Conservation (phyloP, 2,888 invertebrate species). For the Sphaerophoria taeniata region DNA sequence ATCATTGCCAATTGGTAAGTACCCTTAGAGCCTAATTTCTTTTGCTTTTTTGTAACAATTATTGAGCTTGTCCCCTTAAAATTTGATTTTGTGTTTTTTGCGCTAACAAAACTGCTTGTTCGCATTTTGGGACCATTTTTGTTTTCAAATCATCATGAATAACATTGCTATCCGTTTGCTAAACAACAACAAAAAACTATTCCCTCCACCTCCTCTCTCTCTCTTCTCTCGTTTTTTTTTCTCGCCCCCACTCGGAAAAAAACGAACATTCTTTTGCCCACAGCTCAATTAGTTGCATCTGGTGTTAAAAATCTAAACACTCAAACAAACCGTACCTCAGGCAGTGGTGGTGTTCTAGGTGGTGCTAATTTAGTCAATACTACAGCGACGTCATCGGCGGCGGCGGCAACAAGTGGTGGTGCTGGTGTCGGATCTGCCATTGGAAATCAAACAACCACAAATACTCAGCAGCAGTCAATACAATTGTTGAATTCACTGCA, state of each 20-base stretch:
- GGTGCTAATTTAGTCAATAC: slow-evolving; percentile 63
- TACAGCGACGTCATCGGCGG: slow-evolving; percentile 32
- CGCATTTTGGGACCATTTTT: slow-evolving; percentile 55
- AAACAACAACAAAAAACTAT: slow-evolving; percentile 45
- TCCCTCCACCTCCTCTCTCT: slow-evolving; percentile 45
- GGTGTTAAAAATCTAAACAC: slow-evolving; percentile 85
- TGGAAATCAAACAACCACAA: slow-evolving; percentile 62
- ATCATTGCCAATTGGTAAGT: slow-evolving; percentile 86
- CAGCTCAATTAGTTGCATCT: slow-evolving; percentile 86
- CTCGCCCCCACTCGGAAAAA: slow-evolving; percentile 25
- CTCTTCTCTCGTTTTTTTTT: slow-evolving; percentile 42
- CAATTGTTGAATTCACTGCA: slow-evolving; percentile 79
- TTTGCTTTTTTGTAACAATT: not conserved
- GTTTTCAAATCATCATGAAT: slow-evolving; percentile 49
- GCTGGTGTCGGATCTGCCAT: slow-evolving; percentile 38
- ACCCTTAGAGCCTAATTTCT: not conserved
- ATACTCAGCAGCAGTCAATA: slow-evolving; percentile 77
- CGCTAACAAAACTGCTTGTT: slow-evolving; percentile 70
- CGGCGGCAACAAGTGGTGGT: slow-evolving; percentile 36
- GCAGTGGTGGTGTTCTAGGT: slow-evolving; percentile 39
- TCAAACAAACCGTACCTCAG: slow-evolving; percentile 82
- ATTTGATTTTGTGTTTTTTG: slow-evolving; percentile 27
- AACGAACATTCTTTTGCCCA: slow-evolving; percentile 75
- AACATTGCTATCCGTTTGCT: slow-evolving; percentile 66
- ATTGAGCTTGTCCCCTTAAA: slow-evolving; percentile 23